Evolutionary conservation across 2,797 vertebrate genomes (phyloP).

Genomic region (Vultur gryphus): DNA sequence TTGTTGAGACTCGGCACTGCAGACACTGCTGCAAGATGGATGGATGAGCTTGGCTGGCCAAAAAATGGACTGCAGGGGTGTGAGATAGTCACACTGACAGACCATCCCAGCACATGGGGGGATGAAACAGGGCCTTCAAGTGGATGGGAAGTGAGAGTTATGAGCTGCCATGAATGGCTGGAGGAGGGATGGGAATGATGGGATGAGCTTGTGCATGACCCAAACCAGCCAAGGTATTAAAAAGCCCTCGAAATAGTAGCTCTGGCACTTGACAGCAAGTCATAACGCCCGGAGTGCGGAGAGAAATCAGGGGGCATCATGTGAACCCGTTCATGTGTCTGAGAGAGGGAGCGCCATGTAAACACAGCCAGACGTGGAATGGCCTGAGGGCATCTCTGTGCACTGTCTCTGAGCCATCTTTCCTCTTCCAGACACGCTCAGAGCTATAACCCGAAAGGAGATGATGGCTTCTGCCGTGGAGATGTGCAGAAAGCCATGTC

Average conservation of each 20-base stretch:
- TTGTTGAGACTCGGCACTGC: not conserved
- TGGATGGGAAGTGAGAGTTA: not conserved
- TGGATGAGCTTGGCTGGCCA: not conserved
- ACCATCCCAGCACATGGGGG: not conserved
- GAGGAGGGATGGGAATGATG: not conserved
- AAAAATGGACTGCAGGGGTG: not conserved
- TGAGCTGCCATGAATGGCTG: not conserved
- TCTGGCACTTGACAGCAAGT: not conserved
- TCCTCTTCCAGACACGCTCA: not conserved
- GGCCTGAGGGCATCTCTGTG: not conserved
- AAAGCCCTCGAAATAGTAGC: not conserved
- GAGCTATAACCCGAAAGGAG: not conserved
- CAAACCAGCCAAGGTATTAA: not conserved
- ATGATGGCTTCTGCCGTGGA: not conserved
- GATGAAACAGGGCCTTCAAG: not conserved
- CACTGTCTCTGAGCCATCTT: fast-evolving
- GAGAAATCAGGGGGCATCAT: not conserved
- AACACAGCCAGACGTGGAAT: not conserved
- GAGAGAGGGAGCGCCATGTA: not conserved
- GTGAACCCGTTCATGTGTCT: not conserved
- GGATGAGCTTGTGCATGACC: not conserved
- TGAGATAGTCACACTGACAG: not conserved
- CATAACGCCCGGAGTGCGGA: not conserved
- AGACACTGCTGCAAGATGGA: not conserved
- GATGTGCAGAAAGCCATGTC: not conserved